These are phyloP conservation scores for Gymnoscopelus braueri DNA, from an alignment of 2,797 vertebrate species.

Conservation along the genomic window DNA sequence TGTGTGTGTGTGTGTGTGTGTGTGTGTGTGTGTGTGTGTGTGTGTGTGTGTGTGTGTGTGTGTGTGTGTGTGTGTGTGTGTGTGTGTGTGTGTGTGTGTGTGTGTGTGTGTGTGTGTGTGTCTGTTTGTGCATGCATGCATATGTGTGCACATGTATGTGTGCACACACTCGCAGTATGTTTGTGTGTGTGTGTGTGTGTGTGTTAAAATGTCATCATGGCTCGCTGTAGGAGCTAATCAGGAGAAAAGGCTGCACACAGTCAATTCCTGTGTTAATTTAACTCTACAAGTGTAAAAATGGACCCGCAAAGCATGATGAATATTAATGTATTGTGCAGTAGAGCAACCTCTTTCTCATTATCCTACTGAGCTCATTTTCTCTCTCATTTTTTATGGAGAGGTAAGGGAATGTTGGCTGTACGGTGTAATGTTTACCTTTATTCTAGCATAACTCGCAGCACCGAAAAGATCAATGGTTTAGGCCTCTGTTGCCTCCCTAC, in stretches of 20 bases:
- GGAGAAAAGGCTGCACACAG: conserved; percentile 5
- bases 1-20: not conserved
- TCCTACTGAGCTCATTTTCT: not conserved
- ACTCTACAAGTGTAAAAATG: no score
- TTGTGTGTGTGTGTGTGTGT: not conserved
- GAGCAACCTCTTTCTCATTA: not conserved
- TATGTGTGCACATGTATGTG: no score
- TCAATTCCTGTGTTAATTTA: not conserved
- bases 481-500: not conserved
- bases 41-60: conserved; percentile 11
- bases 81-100: conserved; percentile 10
- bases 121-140: not conserved
- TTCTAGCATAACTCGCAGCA: not conserved
- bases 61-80: conserved; percentile 16
- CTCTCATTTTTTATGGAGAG: conserved; percentile 4
- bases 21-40: conserved; percentile 17
- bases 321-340: not conserved
- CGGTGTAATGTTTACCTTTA: not conserved
- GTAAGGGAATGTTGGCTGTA: not conserved
- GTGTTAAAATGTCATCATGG: not conserved
- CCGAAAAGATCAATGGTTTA: not conserved
- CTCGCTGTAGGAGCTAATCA: conserved; percentile 12
- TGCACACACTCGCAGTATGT: no score
- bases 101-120: not conserved
- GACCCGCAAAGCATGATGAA: no score